Base-by-base conservation (phyloP, 37 sponge, comb jelly and placozoan species). In the Ianthella basta region DNA sequence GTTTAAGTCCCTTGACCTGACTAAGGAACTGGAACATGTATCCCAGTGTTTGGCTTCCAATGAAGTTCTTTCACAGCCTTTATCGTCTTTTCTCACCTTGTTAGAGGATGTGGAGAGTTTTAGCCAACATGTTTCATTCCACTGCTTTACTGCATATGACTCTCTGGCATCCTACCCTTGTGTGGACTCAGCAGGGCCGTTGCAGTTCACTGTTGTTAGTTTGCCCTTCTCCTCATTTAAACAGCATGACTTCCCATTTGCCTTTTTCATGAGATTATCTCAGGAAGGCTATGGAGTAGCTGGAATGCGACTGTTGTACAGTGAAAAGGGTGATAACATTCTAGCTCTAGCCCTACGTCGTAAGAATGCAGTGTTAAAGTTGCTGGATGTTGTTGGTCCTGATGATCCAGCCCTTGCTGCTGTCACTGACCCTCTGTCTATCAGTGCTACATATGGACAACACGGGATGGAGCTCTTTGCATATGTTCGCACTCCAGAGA, bases 331-430 rank as follows among this genome's bases (percentile, higher is more conserved):
- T 39, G 67, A 40, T 0, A 2, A 30, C 19, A 33, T 25, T 10
- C 68, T 94, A 6, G 88, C 85, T 18, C 6, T 94, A 0, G 89
- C 92, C 55, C 32, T 94, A 1, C 56, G 94, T 23, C 92, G 92
- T 37, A 80, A 88, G 1, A 65, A 88, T 72, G 94, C 92, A 16
- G 53, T 91, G 10, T 60, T 20, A 14, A 37, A 53, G 20, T 84
- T 79, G 81, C 37, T 83, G 29, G 92, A 91, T 55, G 36, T 94
- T 14, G 61, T 91, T 18, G 94, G 94, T 19, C 92, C 94, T 15
- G 75, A 77, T 30, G 89, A 91, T 59, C 33, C 24, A 40, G 1
- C 55, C 21, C 57, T 94, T 39, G 91, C 94, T 36, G 77, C 57
- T 40, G 70, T 88, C 44, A 91, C 89, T 21, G 94, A 94, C 67